Conservation (phyloP, 1,140 invertebrate species). For the Drosophila triauraria region DNA sequence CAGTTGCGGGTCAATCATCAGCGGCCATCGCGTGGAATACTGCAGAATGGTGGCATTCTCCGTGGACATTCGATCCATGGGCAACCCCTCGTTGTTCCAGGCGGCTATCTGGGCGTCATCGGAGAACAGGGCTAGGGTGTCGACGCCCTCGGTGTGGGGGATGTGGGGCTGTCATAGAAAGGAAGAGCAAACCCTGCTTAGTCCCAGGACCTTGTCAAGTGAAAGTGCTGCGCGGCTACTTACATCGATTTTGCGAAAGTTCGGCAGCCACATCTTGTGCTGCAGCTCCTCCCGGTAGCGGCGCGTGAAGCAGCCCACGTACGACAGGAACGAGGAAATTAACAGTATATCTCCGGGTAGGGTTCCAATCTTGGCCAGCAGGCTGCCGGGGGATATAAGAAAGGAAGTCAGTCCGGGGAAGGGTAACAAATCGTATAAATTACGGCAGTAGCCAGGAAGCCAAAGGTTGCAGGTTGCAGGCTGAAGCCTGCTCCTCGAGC, state of each 20-base stretch:
- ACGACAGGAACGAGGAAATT: constrained; percentile 97
- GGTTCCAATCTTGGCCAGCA: constrained; percentile 88
- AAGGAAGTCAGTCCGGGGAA: constrained; percentile 8
- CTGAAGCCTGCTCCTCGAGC: constrained; percentile 1
- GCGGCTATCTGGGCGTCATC: constrained; percentile 96
- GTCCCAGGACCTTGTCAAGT: constrained; percentile 2
- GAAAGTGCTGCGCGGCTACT: constrained; percentile 44
- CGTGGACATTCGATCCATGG: constrained; percentile 96
- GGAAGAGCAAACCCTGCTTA: background rate
- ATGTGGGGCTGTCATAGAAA: constrained; percentile 88
- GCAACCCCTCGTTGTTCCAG: constrained; percentile 98
- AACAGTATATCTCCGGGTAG: constrained; percentile 96
- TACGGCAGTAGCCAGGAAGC: constrained; percentile 46
- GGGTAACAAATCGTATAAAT: constrained; percentile 64
- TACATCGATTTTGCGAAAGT: constrained; percentile 85
- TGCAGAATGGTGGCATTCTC: constrained; percentile 98
- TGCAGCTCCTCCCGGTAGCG: constrained; percentile 93
- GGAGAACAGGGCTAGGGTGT: constrained; percentile 93
- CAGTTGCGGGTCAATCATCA: constrained; percentile 97
- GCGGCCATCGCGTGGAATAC: constrained; percentile 96
- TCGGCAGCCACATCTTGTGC: constrained; percentile 90
- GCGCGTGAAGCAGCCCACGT: constrained; percentile 97
- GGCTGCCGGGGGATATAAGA: constrained; percentile 59
- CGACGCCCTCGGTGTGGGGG: constrained; percentile 91
- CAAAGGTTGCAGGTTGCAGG: constrained; percentile 39